Evolutionary conservation across 2,113 vertebrate species (phyloP).

Genomic region (Oryzias melastigma): DNA sequence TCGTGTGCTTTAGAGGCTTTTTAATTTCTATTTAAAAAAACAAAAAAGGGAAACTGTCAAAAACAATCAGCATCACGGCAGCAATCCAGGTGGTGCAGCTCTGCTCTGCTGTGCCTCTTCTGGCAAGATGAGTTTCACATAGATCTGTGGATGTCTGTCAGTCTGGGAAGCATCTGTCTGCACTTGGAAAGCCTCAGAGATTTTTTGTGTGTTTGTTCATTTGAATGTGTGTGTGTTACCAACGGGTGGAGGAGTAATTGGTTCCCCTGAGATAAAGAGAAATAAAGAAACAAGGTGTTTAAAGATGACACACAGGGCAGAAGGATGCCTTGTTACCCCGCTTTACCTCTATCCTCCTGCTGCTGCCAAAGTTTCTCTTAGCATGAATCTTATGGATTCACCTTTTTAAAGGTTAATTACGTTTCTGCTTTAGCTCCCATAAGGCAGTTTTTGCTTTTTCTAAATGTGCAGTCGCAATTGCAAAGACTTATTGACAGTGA

Average conservation of each 20-base stretch:
- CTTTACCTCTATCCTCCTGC: slow-evolving; percentile 6
- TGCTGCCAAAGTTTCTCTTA: slow-evolving; percentile 23
- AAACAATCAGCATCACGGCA: not conserved
- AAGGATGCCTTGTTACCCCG: slow-evolving; percentile 10
- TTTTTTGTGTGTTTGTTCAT: slow-evolving; percentile 25
- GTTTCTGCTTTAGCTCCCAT: slow-evolving; percentile 42
- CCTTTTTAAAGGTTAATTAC: slow-evolving; percentile 69
- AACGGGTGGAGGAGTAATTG: slow-evolving; percentile 47
- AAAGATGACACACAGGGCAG: slow-evolving; percentile 16
- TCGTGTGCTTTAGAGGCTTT: not conserved
- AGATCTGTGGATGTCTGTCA: slow-evolving; percentile 22
- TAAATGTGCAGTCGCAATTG: slow-evolving; percentile 25
- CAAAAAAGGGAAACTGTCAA: not conserved
- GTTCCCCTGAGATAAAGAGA: slow-evolving; percentile 42
- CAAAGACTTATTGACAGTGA: not conserved
- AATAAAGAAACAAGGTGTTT: slow-evolving; percentile 37
- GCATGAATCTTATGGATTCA: slow-evolving; percentile 29
- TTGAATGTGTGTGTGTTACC: not conserved
- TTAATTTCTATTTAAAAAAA: not conserved
- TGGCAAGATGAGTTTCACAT: not conserved
- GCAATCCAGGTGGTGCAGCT: not conserved
- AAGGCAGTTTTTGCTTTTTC: slow-evolving; percentile 26
- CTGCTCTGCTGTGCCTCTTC: not conserved
- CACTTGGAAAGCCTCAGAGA: slow-evolving; percentile 43
- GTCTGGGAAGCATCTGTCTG: slow-evolving; percentile 44